Evolutionary conservation across 2,113 vertebrate genomes (phyloP), one percentile per base, ranked within the genome.

Genomic region (Elephas maximus): DNA sequence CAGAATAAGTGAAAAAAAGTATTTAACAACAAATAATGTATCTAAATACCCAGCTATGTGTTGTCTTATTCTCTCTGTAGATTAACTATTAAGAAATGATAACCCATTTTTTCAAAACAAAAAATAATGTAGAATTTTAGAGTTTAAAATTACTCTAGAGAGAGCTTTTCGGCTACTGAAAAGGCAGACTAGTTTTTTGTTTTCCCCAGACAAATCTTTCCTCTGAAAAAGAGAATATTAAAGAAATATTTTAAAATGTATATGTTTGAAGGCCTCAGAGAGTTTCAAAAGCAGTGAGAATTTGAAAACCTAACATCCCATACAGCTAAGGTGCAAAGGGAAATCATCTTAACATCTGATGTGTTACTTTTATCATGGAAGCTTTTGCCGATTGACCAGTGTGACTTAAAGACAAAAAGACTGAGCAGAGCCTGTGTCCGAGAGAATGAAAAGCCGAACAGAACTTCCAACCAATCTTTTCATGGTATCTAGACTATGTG

Each of bases 1-100:
- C 60, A 88, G 65, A 84, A 94, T 45, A 83, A 94, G 63, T 30
- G 33, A 88, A 88, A 94, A 24, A 90, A 88, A 90, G 74, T 30
- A 87, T 57, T 89, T 79, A 94, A 89, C 76, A 86, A 77, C 10
- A 97, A 90, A 81, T 51, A 17, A 5, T 69, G 1, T 8, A 83
- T 86, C 45, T 77, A 60, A 77, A 81, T 26, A 85, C 4, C 24
- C 71, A 74, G n/a, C 1, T 92, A 12, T 65, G 84, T 53, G 60
- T 67, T 80, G 1, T 28, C 33, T 87, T 57, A 62, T 44, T 73
- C 7, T 73, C 15, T 90, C 23, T 78, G n/a, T 3, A 88, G 63
- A 33, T 48, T 90, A 44, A 73, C 37, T 53, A 62, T 30, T 85
- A 84, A 92, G 33, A 98, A 93, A 96, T n/a, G 33, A 44, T 37